Evolutionary conservation across 1,140 invertebrate species (phyloP), one percentile per base, ranked within the genome.

Genomic region (Zelostemma sp.): DNA sequence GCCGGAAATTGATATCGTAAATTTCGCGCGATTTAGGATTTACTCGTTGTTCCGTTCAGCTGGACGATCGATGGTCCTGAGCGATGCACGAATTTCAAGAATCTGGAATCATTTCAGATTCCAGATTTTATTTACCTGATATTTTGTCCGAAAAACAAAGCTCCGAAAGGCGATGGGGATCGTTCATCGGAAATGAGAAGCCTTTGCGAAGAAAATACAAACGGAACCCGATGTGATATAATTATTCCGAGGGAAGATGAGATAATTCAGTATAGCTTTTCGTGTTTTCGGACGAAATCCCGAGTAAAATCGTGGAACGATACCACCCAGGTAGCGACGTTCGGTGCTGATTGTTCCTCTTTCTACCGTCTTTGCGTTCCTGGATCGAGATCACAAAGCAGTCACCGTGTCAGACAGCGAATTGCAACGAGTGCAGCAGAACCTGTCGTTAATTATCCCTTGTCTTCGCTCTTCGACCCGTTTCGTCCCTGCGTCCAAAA

Each of bases 251-350:
- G 11, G 28, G 28, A 31, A 31, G 28, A 31, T 31, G 28, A 11
- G n/a, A n/a, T n/a, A n/a, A n/a, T n/a, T n/a, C n/a, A n/a, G n/a
- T n/a, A n/a, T n/a, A n/a, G n/a, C n/a, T n/a, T n/a, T n/a, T n/a
- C n/a, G n/a, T 57, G 57, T 51, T 56, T 57, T 47, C 19, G 31
- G 57, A 68, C 49, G 49, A 58, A 68, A 58, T 62, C 66, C 50
- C 45, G 15, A 25, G 28, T 40, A 19, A 58, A 63, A 63, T 63
- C 55, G 59, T 55, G 55, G 67, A 60, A 69, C 46, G 60, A 69
- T 63, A 70, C 79, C 75, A 79, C 79, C 79, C 77, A 80, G 69
- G 79, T 78, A 64, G 79, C 72, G 53, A 64, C 66, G 74, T 78
- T 76, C 73, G 69, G 68, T 59, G 71, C 57, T 75, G 77, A 78